A percentile compares a stretch with the other conserved stretches of the same genome.
Evolutionary conservation across 1,140 invertebrate species (phyloP).

Genomic region (Aphidius gifuensis): DNA sequence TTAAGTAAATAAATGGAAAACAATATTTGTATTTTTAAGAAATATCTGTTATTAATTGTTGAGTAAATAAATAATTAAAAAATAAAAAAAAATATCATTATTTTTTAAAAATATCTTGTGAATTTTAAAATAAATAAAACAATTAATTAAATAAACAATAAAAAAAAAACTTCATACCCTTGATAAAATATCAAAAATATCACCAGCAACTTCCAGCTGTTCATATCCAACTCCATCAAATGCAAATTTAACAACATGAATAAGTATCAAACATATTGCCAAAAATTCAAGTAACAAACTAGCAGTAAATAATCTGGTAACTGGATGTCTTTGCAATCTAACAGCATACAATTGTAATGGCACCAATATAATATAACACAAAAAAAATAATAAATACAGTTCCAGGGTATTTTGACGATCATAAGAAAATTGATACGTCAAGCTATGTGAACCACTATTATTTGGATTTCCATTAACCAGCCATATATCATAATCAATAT

Average conservation of each 20-base stretch:
- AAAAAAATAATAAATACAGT: constrained; percentile 85
- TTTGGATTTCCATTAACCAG: constrained; percentile 94
- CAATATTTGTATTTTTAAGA: too few relatives aligned
- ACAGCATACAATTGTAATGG: constrained; percentile 89
- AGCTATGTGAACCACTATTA: constrained; percentile 74
- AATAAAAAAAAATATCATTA: neutral
- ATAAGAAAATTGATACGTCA: constrained; percentile 95
- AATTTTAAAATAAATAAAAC: neutral
- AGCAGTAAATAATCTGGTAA: constrained; percentile 87
- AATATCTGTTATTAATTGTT: neutral
- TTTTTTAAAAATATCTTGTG: too few relatives aligned
- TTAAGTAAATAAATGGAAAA: too few relatives aligned
- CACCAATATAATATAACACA: constrained; percentile 82
- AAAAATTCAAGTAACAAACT: constrained; percentile 83
- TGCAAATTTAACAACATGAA: constrained; percentile 88
- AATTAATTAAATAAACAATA: neutral
- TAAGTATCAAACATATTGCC: constrained; percentile 79
- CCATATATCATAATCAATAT: constrained; percentile 89
- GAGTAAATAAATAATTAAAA: neutral
- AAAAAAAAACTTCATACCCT: constrained; percentile 59
- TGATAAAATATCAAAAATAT: constrained; percentile 87
- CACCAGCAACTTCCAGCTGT: constrained; percentile 77
- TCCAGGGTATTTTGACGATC: constrained; percentile 92
- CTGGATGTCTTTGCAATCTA: constrained; percentile 80
- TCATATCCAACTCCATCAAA: constrained; percentile 83